Evolutionary conservation across 1,140 invertebrate species (phyloP), one percentile per base, ranked within the genome.

Genomic region (Nephila pilipes): DNA sequence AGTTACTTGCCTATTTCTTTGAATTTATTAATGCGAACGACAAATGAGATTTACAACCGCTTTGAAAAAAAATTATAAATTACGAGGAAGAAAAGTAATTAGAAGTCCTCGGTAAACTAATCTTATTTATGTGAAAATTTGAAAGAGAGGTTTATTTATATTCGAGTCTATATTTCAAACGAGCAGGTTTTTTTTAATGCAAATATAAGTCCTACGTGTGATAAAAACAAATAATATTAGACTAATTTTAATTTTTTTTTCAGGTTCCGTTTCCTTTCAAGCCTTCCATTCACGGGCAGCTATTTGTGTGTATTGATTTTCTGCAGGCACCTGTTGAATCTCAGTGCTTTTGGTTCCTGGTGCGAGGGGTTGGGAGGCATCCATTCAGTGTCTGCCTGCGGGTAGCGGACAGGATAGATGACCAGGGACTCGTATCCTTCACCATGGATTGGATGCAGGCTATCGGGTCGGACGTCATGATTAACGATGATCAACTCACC

Each of bases 401-500:
- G 46, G 46, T 46, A 46, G 46, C 46, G 46, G 46, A 12, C 32
- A 88, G 58, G 57, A 85, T 92, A 65, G 46, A 92, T 92, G 90
- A 65, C 60, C 90, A 69, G 32, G 38, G 60, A 63, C 58, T 92
- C 20, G 89, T 58, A 36, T 75, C 89, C 18, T 85, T 91, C 88
- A 91, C 58, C 63, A 94, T 94, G 94, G 93, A 94, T 46, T 92
- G 93, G 91, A 85, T 93, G 75, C 80, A 88, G 79, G 60, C 81
- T 54, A 69, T 93, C 38, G 69, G 58, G 57, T 60, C 92, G 16
- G 87, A 94, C 25, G 79, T 92, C 65, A 88, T 92, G 58, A 75
- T 87, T 16, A 94, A 60, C n/a, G 94, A 94, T 80, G 94, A 94
- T 32, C 91, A 94, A 58, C 57, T 94, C 60, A 93, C 93, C 75